phyloP scores from a whole-genome alignment of 2,797 vertebrate species.

The Gymnoscopelus microlampas region DNA sequence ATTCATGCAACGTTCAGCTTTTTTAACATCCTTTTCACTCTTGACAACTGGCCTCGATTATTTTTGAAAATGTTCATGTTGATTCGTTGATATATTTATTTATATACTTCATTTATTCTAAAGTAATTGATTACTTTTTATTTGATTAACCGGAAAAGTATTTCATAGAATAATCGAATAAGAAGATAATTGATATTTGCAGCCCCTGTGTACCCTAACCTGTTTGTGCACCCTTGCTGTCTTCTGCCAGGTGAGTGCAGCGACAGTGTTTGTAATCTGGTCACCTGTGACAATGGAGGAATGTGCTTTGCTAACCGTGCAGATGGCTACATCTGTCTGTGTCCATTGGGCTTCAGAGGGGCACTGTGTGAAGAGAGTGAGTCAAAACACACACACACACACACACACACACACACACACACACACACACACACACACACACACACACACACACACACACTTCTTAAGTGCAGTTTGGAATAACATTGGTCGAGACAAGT shows the following conservation, averaged over 20 bases:
- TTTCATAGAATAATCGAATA: too few relatives aligned
- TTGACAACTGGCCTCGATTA: too few relatives aligned
- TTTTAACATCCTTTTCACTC: too few relatives aligned
- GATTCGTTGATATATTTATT: too few relatives aligned
- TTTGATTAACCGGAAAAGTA: too few relatives aligned
- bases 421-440: background rate
- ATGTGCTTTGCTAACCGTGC: conserved; percentile 86
- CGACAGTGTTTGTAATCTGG: conserved; percentile 87
- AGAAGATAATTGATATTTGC: too few relatives aligned
- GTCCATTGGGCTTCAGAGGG: conserved; percentile 92
- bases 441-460: conserved; percentile 20
- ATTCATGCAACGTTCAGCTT: too few relatives aligned
- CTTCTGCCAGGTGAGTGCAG: conserved; percentile 91
- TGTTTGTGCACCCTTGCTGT: conserved; percentile 15
- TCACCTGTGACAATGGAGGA: conserved; percentile 88
- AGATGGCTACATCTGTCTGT: conserved; percentile 92
- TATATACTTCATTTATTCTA: too few relatives aligned
- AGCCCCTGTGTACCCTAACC: background rate
- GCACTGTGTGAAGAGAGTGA: conserved; percentile 92
- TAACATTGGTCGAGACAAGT: conserved; percentile 25
- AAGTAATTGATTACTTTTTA: too few relatives aligned
- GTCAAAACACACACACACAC: conserved; percentile 41
- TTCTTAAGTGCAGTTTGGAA: conserved; percentile 36
- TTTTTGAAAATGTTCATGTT: too few relatives aligned
- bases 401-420: conserved; percentile 5